Base-by-base conservation (phyloP, 1,140 invertebrate genomes). In the Apolygus lucorum region DNA sequence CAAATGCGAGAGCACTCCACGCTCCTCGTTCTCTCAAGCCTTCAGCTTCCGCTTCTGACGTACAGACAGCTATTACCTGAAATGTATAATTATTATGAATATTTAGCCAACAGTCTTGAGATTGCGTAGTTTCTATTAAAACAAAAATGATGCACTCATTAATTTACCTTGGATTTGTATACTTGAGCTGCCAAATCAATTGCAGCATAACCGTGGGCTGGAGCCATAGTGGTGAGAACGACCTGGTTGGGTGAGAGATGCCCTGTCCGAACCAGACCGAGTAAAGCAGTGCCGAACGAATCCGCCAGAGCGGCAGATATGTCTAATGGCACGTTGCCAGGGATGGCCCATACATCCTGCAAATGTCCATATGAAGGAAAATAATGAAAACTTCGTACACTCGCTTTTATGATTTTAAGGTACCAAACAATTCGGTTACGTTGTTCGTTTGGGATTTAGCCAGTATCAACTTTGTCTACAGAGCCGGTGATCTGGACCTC, bases 101-200 rank as follows among this genome's bases (percentile, higher is more conserved):
- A n/a, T n/a, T n/a, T n/a, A n/a, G n/a, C n/a, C n/a, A n/a, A n/a
- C n/a, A n/a, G n/a, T n/a, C n/a, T n/a, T n/a, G n/a, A n/a, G n/a
- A n/a, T n/a, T n/a, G n/a, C n/a, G n/a, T n/a, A n/a, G n/a, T n/a
- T n/a, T n/a, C n/a, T n/a, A n/a, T n/a, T n/a, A n/a, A n/a, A n/a
- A n/a, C n/a, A n/a, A n/a, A n/a, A n/a, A n/a, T n/a, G n/a, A n/a
- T 42, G 34, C 17, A 4, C 34, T 42, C 34, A 42, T 42, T 42
- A 42, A 42, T 42, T n/a, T 17, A 86, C 85, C 77, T 85, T 79
- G 21, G 84, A 79, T 76, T 80, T 82, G 73, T 83, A 86, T 28
- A 86, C 80, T 77, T 86, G 85, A 28, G 81, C 79, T 21, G 84
- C 84, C 64, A 88, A 76, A 78, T 88, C 86, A 22, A 86, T 80